Evolutionary conservation across 2,113 vertebrate genomes (phyloP).

Genomic region (Tichodroma muraria): DNA sequence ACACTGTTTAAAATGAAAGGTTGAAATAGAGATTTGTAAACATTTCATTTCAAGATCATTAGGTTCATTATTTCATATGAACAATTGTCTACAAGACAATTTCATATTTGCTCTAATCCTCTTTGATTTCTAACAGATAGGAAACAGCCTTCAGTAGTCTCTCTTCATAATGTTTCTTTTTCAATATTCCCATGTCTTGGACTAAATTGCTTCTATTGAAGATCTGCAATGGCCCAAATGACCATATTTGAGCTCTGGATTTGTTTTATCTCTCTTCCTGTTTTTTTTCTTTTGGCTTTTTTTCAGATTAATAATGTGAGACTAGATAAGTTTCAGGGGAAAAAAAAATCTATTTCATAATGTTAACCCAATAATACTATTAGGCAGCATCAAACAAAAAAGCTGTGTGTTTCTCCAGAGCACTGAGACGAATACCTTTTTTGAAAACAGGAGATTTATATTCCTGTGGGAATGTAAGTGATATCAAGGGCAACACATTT

Average conservation of each 20-base stretch:
- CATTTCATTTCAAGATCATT: background rate
- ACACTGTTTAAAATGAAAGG: background rate
- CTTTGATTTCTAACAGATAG: background rate
- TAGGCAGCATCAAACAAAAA: background rate
- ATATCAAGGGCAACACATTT: background rate
- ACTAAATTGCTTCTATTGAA: background rate
- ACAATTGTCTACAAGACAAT: background rate
- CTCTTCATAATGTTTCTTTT: background rate
- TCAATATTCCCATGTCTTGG: background rate
- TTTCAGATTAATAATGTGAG: background rate
- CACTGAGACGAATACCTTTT: background rate
- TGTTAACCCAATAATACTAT: background rate
- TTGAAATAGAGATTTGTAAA: background rate
- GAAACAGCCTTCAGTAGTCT: background rate
- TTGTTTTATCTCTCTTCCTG: background rate
- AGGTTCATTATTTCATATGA: background rate
- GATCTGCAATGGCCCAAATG: background rate
- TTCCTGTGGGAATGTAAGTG: conserved; percentile 14
- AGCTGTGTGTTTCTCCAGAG: background rate
- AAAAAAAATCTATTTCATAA: background rate
- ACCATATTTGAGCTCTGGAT: background rate
- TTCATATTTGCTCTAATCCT: background rate
- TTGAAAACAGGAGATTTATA: background rate
- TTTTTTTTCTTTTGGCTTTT: background rate
- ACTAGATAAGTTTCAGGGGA: background rate